phyloP scores from a whole-genome alignment of 2,888 invertebrate species.

The Pogonocherus hispidulus region DNA sequence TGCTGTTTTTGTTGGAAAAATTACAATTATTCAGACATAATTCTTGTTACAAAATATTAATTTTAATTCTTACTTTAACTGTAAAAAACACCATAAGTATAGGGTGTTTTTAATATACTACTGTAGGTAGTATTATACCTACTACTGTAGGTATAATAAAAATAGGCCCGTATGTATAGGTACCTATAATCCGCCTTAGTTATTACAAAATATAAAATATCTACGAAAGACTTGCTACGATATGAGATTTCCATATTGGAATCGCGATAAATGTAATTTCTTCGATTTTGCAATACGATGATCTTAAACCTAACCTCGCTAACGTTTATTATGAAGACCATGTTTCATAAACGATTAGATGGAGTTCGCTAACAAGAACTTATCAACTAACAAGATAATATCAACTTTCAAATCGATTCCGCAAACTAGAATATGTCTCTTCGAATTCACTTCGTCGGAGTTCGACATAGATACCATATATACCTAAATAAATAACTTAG shows the following conservation, averaged over 20 bases:
- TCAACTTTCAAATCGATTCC: slow-evolving; percentile 37
- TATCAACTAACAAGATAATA: slow-evolving; percentile 31
- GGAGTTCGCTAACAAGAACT: slow-evolving; percentile 26
- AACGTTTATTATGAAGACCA: neutral
- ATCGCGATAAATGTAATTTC: neutral
- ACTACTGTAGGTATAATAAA: too few relatives aligned
- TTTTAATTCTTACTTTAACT: too few relatives aligned
- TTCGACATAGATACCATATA: too few relatives aligned
- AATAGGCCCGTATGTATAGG: too few relatives aligned
- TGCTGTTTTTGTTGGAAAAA: too few relatives aligned
- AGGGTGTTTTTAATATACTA: too few relatives aligned
- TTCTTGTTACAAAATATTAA: too few relatives aligned
- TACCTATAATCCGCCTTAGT: too few relatives aligned
- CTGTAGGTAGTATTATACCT: too few relatives aligned
- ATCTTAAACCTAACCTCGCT: slow-evolving; percentile 3
- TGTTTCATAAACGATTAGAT: slow-evolving; percentile 12
- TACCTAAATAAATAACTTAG: too few relatives aligned
- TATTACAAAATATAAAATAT: neutral
- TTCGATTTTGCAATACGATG: neutral
- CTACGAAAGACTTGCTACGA: neutral
- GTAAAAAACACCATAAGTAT: too few relatives aligned
- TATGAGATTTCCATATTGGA: neutral
- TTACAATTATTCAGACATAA: too few relatives aligned
- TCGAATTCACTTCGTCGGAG: slow-evolving; percentile 31
- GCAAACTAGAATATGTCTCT: slow-evolving; percentile 25